Evolutionary conservation across 2,888 invertebrate genomes (phyloP), one percentile per base, ranked within the genome.

Genomic region (Invenusta paracnida): DNA sequence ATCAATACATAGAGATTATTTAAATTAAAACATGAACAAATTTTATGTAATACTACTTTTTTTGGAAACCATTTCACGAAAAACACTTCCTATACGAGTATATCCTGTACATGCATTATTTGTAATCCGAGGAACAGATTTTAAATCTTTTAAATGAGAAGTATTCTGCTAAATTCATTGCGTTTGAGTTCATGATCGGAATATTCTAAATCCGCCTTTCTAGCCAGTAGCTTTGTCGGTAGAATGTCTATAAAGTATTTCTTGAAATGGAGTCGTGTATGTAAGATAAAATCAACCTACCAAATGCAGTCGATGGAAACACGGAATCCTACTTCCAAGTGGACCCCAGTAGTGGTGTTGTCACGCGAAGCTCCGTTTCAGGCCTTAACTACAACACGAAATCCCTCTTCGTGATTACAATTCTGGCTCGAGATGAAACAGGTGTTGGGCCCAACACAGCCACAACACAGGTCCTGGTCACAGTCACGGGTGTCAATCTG

Each of bases 401-500:
- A 5, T 29, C 28, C 31, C 27, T 1, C 29, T 83, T 29, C 83
- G 66, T 27, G 1, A 30, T 83, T 23, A 83, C 83, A n/a, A 30
- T 83, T n/a, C n/a, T 29, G 48, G 83, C 83, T 67, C 28, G 25
- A 11, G 83, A 83, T 13, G 2, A 83, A 11, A 27, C 1, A n/a
- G 83, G 83, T 1, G n/a, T 67, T 1, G 83, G 83, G 1, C 30
- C 30, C 0, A 83, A 83, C 48, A 83, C 83, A 29, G 83, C 66
- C n/a, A 29, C 48, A 0, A n/a, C 30, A 25, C 28, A 29, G n/a
- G 29, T 31, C 1, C 1, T 30, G 67, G 27, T 83, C 0, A 31
- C 83, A 2, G 11, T 83, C 0, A 83, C 31, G n/a, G 67, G 66
- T 73, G 83, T 83, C 23, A 83, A 83, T 73, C 67, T 67, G 67